These are phyloP conservation scores for Tragopan temminckii DNA, from an alignment of 2,797 vertebrate species.

Conservation along the genomic window DNA sequence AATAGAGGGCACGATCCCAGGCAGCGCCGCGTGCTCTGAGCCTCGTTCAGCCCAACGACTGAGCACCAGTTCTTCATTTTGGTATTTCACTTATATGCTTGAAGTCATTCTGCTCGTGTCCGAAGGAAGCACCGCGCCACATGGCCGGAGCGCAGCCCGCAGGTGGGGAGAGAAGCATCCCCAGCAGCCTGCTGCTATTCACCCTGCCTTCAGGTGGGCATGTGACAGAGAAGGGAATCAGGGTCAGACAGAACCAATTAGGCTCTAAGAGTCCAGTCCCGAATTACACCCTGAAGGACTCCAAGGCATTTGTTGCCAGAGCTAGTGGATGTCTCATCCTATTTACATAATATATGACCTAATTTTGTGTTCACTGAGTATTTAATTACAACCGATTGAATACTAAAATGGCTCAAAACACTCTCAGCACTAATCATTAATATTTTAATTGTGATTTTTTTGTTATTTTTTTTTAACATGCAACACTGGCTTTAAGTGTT, in stretches of 20 bases:
- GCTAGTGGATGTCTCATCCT: slow-evolving; percentile 72
- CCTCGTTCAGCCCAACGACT: fast-evolving
- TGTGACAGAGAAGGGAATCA: neutral
- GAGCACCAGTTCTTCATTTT: neutral
- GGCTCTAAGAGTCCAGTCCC: neutral
- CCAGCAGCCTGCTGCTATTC: neutral
- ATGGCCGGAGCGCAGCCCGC: neutral
- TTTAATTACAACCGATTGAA: slow-evolving; percentile 74
- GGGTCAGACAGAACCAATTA: slow-evolving; percentile 9
- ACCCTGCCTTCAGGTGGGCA: neutral
- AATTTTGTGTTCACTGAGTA: slow-evolving; percentile 71
- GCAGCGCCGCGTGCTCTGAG: neutral
- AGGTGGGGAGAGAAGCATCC: too few species aligned
- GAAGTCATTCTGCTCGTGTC: neutral
- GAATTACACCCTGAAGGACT: slow-evolving; percentile 29
- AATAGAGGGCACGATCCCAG: slow-evolving; percentile 16
- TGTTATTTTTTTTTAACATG: neutral
- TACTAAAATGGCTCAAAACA: slow-evolving; percentile 71
- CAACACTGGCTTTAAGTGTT: neutral
- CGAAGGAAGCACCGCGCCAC: neutral
- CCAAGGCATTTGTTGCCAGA: slow-evolving; percentile 25
- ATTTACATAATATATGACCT: slow-evolving; percentile 76
- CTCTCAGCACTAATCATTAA: slow-evolving; percentile 71
- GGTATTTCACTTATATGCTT: neutral
- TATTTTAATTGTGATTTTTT: slow-evolving; percentile 24